Evolutionary conservation across 53 echinoderm and acorn worm species (phyloP).

Genomic region (Paelopatides confundens): DNA sequence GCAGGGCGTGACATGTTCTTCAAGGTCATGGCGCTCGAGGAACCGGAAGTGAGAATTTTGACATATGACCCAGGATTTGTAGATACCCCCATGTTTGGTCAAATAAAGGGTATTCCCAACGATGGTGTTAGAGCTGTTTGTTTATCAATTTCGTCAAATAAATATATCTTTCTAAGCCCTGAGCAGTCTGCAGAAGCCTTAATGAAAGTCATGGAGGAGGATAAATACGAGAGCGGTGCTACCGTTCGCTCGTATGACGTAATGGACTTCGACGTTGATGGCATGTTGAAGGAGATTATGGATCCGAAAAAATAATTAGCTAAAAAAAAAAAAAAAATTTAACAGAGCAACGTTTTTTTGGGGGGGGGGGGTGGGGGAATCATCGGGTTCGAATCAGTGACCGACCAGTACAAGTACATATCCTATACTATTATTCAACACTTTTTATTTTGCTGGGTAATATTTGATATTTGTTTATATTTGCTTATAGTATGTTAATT

Average conservation of each 20-base stretch:
- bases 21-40: conserved; percentile 66
- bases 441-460: no score
- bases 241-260: conserved; percentile 71
- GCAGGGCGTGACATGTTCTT: conserved; percentile 76
- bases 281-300: no score
- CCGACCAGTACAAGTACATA: no score
- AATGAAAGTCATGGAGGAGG: conserved; percentile 52
- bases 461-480: no score
- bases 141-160: not conserved
- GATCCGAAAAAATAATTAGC: no score
- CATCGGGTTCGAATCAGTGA: no score
- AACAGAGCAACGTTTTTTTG: no score
- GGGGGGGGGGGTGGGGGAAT: not conserved
- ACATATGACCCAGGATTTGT: conserved; percentile 72
- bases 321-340: no score
- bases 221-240: conserved; percentile 58
- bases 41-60: conserved; percentile 70
- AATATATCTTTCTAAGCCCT: conserved; percentile 37
- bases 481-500: no score
- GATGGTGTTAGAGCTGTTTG: conserved; percentile 25
- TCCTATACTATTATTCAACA: no score
- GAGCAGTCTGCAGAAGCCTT: conserved; percentile 62
- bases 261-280: not conserved
- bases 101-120: conserved; percentile 36
- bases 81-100: conserved; percentile 58